Evolutionary conservation across 2,888 invertebrate species (phyloP).

Genomic region (Drosophila suboccidentalis): DNA sequence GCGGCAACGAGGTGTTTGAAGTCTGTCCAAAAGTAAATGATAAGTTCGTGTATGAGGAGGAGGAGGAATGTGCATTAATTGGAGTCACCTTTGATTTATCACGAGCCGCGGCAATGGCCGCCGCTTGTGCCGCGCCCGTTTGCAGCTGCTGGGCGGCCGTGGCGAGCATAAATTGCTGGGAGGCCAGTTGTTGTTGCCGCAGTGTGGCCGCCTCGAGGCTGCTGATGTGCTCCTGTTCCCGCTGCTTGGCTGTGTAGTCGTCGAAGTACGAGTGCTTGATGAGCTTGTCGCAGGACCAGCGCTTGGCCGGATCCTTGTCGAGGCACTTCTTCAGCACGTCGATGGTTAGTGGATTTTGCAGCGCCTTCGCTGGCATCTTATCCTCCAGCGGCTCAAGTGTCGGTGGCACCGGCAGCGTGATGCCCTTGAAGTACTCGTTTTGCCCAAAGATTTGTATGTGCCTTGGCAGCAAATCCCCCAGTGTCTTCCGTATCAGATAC

Average conservation of each 20-base stretch:
- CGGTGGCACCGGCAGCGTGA: slow-evolving; percentile 96
- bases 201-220: slow-evolving; percentile 82
- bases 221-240: slow-evolving; percentile 87
- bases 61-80: not conserved
- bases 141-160: slow-evolving; percentile 75
- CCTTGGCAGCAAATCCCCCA: slow-evolving; percentile 96
- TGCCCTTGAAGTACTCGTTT: slow-evolving; percentile 96
- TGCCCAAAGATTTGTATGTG: slow-evolving; percentile 98
- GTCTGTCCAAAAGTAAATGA: slow-evolving; percentile 63
- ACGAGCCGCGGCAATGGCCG: slow-evolving; percentile 83
- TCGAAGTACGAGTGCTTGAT: slow-evolving; percentile 96
- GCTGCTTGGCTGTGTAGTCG: slow-evolving; percentile 93
- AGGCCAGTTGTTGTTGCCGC: slow-evolving; percentile 78
- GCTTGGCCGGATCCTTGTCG: slow-evolving; percentile 96
- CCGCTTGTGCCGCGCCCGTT: slow-evolving; percentile 73
- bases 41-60: not conserved
- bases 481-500: slow-evolving; percentile 96
- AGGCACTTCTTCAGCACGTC: slow-evolving; percentile 97
- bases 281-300: slow-evolving; percentile 97
- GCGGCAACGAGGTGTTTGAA: slow-evolving; percentile 86
- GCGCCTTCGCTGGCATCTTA: slow-evolving; percentile 92
- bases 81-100: slow-evolving; percentile 88
- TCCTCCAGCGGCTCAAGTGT: slow-evolving; percentile 93
- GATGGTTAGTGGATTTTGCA: slow-evolving; percentile 89
- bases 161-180: slow-evolving; percentile 80